A percentile compares a stretch with the other conserved stretches of the same genome.
phyloP scores from a whole-genome alignment of 2,113 vertebrate genomes.

The Tenebrosternarchus preto region DNA sequence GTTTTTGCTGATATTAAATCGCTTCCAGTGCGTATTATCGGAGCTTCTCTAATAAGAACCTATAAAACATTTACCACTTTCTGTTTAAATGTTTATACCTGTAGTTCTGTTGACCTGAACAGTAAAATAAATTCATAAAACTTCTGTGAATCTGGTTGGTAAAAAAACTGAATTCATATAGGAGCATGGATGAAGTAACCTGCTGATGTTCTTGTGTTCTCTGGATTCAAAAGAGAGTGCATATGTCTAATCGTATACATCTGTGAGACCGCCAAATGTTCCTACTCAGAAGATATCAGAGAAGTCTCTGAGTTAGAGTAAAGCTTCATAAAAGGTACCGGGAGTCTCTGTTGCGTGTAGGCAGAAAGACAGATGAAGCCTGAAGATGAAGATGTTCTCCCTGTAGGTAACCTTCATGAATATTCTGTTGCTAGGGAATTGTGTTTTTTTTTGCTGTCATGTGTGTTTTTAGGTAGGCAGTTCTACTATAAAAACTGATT shows the following conservation, averaged over 20 bases:
- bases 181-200: neutral
- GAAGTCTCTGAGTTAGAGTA: neutral
- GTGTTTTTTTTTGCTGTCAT: neutral
- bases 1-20: too few species aligned
- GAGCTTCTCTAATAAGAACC: neutral
- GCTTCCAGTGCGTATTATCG: too few species aligned
- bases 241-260: neutral
- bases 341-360: conserved; percentile 15
- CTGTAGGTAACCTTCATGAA: conserved; percentile 8
- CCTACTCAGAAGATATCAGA: too few species aligned
- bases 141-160: neutral
- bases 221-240: neutral
- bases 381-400: conserved; percentile 28
- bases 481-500: neutral
- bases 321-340: neutral
- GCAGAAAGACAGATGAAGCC: conserved; percentile 26
- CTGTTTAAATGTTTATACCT: neutral
- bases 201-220: conserved; percentile 15
- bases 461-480: neutral
- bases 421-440: neutral
- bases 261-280: neutral
- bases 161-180: neutral
- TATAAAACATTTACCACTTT: neutral
- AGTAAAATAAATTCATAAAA: neutral
- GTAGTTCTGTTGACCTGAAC: neutral